These are phyloP conservation scores for Bambusicola thoracicus DNA, from an alignment of 2,113 vertebrate species.

Conservation along the genomic window DNA sequence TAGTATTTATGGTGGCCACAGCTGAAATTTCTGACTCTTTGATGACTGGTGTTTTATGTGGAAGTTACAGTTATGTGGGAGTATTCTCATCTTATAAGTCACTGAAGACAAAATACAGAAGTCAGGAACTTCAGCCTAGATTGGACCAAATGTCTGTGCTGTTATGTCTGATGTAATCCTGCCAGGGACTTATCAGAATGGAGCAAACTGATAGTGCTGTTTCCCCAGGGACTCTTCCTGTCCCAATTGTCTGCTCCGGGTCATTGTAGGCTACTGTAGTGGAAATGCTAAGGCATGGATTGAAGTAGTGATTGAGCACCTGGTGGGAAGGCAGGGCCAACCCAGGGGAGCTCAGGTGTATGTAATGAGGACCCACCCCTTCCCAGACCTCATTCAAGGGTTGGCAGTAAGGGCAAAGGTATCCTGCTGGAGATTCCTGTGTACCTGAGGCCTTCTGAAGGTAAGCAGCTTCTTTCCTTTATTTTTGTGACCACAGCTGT, in stretches of 20 bases:
- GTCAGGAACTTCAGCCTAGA: background rate
- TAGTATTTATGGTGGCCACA: background rate
- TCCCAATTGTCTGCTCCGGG: background rate
- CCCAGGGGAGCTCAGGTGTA: too few species aligned
- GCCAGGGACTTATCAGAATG: background rate
- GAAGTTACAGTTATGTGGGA: background rate
- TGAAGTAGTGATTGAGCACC: too few species aligned
- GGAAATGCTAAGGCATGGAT: too few species aligned
- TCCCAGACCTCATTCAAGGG: too few species aligned
- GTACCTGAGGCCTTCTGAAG: too few species aligned
- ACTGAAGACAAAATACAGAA: background rate
- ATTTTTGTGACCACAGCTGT: too few species aligned
- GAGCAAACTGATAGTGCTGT: background rate
- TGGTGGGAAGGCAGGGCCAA: too few species aligned
- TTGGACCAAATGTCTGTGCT: background rate
- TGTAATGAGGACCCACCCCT: too few species aligned
- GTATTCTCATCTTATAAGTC: background rate
- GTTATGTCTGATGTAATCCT: fast-evolving
- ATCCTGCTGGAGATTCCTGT: too few species aligned
- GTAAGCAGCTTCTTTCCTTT: too few species aligned
- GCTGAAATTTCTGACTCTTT: background rate
- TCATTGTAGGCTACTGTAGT: background rate
- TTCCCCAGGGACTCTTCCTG: background rate
- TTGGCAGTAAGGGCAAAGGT: too few species aligned
- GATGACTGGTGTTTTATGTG: background rate